These are phyloP conservation scores for Orestias chungarensis DNA, from an alignment of 2,797 vertebrate genomes.

Conservation along the genomic window DNA sequence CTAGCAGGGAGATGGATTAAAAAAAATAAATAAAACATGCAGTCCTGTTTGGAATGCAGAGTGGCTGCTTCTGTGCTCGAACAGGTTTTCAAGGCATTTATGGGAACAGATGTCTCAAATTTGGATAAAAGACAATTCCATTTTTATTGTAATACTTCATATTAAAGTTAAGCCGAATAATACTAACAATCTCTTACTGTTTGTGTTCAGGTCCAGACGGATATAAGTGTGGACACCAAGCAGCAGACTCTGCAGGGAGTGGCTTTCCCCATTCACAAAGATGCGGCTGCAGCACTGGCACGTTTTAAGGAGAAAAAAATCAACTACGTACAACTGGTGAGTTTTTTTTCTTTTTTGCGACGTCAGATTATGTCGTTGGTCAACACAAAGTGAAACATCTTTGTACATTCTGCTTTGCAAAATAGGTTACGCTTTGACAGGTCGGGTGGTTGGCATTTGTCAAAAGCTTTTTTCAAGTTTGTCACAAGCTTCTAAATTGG, in stretches of 20 bases:
- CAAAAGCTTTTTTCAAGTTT: background rate
- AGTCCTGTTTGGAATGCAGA: conserved; percentile 56
- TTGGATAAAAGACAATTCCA: no score
- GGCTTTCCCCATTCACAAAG: conserved; percentile 90
- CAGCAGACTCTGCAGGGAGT: conserved; percentile 96
- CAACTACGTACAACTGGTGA: conserved; percentile 97
- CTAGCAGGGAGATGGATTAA: conserved; percentile 64
- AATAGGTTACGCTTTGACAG: background rate
- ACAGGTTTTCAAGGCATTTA: conserved; percentile 60
- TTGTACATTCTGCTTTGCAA: background rate
- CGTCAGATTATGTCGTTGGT: background rate
- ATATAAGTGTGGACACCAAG: conserved; percentile 91
- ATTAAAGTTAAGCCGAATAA: background rate
- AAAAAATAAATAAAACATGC: no score
- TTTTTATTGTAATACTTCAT: no score
- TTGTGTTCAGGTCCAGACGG: conserved; percentile 88
- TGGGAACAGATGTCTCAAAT: conserved; percentile 58
- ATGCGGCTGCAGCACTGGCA: conserved; percentile 88
- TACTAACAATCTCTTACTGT: background rate
- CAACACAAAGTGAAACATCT: background rate
- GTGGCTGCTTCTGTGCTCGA: conserved; percentile 52
- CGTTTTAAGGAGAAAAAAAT: conserved; percentile 86
- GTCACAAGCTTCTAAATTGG: no score
- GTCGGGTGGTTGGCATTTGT: background rate
- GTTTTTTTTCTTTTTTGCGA: conserved; percentile 44